Conservation (phyloP, 2,797 vertebrate species). For the Enteromius mattozi region DNA sequence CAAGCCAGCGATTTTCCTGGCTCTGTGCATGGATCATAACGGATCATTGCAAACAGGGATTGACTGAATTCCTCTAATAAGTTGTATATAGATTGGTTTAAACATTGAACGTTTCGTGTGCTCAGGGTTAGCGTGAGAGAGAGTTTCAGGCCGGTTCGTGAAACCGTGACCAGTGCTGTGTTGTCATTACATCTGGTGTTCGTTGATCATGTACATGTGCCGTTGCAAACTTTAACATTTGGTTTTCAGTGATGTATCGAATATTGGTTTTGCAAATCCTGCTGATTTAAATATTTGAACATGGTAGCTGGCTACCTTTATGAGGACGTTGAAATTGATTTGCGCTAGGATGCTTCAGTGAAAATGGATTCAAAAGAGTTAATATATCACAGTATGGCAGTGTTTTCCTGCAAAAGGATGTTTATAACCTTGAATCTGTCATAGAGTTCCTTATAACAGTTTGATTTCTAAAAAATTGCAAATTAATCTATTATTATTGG, state of each 20-base stretch:
- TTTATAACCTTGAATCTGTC: background rate
- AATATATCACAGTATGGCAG: background rate
- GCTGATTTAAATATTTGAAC: conserved; percentile 1
- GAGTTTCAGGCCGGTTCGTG: background rate
- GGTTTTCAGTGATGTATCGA: background rate
- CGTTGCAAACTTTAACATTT: conserved; percentile 9
- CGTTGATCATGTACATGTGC: background rate
- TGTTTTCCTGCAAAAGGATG: background rate
- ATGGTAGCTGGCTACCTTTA: background rate
- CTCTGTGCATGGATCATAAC: conserved; percentile 29
- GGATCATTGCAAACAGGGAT: conserved; percentile 48
- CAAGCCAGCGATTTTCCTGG: conserved; percentile 25
- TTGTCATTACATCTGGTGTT: background rate
- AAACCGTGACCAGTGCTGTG: background rate
- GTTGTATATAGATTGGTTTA: conserved; percentile 1
- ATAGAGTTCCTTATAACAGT: background rate
- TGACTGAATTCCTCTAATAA: conserved; percentile 15
- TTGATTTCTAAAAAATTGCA: background rate
- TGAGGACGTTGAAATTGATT: background rate
- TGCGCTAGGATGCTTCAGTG: background rate
- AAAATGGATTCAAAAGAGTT: background rate
- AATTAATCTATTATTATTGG: background rate
- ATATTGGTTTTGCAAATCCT: background rate
- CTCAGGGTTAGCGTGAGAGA: background rate
- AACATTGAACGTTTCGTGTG: background rate